phyloP scores from a whole-genome alignment of 2,797 vertebrate species.

The Ctenosaura bakeri region DNA sequence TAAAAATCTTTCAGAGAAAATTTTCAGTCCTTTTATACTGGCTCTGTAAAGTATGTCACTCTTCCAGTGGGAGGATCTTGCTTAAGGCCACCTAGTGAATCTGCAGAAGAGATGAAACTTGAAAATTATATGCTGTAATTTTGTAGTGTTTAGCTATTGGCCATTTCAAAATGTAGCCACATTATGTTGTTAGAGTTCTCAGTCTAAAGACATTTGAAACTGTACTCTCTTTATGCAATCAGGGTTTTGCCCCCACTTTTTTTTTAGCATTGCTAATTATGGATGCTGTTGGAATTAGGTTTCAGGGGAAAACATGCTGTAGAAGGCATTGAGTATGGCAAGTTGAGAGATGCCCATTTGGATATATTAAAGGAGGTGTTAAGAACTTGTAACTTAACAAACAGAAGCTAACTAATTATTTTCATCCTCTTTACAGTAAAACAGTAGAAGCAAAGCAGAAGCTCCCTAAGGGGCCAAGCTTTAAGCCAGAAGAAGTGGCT shows the following conservation, averaged over 20 bases:
- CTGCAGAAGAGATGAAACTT: background rate
- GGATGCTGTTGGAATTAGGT: background rate
- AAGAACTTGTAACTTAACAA: background rate
- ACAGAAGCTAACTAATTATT: background rate
- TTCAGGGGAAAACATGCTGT: background rate
- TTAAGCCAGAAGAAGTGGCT: background rate
- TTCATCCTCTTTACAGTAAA: background rate
- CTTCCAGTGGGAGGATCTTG: background rate
- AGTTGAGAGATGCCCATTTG: background rate
- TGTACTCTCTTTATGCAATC: background rate
- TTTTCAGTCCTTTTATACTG: background rate
- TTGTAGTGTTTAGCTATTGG: background rate
- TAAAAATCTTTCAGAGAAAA: background rate
- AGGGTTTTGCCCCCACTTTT: too few relatives aligned
- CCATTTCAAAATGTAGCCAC: background rate
- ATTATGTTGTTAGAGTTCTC: background rate
- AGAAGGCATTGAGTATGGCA: background rate
- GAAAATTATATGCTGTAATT: background rate
- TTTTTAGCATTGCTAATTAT: background rate
- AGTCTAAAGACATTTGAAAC: background rate
- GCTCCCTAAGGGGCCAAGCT: too few relatives aligned
- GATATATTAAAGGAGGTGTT: background rate
- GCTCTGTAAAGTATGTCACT: background rate
- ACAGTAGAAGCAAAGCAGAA: background rate
- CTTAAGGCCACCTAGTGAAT: background rate